Evolutionary conservation across 2,113 vertebrate species (phyloP).

Genomic region (Antechinus stuartii): DNA sequence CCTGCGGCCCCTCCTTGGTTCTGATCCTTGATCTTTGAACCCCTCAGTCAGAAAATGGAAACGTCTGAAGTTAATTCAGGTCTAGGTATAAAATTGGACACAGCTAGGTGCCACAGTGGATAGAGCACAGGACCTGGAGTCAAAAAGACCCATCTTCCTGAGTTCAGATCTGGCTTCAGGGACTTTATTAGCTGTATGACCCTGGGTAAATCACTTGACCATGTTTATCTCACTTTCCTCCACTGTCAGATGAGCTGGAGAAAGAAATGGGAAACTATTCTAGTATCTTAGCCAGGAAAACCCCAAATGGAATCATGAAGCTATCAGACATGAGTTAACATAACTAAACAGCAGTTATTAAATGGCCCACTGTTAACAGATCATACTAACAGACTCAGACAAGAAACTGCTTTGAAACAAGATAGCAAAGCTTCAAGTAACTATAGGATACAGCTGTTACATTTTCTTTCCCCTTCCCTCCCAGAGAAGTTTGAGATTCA

Average conservation of each 20-base stretch:
- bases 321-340: background rate
- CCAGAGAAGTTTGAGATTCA: background rate
- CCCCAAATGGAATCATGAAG: background rate
- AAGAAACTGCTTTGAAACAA: background rate
- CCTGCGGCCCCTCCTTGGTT: background rate
- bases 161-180: background rate
- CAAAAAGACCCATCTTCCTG: background rate
- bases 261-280: background rate
- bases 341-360: background rate
- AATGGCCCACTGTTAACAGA: background rate
- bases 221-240: background rate
- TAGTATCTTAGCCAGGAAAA: background rate
- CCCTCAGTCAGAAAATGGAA: background rate
- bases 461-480: background rate
- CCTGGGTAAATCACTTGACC: background rate
- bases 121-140: background rate
- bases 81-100: background rate
- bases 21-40: background rate
- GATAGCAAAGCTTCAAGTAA: background rate
- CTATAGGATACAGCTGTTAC: background rate
- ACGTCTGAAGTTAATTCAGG: background rate
- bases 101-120: background rate
- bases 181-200: background rate
- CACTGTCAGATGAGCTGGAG: background rate
- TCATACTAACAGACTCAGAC: background rate